A percentile compares a stretch with the other conserved stretches of the same genome.
Evolutionary conservation across 2,888 invertebrate species (phyloP).

Genomic region (Empis stercorea): DNA sequence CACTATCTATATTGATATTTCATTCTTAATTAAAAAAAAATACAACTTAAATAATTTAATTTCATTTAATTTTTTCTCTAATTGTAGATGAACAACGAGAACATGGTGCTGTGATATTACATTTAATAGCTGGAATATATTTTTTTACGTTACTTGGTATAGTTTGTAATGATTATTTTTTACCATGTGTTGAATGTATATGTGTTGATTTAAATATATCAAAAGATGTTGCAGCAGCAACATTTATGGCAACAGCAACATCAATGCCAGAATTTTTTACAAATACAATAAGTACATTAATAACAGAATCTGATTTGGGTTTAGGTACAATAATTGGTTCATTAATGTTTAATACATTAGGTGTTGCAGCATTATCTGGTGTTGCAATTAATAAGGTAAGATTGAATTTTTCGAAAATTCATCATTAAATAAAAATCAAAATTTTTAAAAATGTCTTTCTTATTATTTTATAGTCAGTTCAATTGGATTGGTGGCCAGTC

Average conservation of each 20-base stretch:
- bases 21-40: no score
- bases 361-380: slow-evolving; percentile 70
- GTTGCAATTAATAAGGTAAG: slow-evolving; percentile 57
- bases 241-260: slow-evolving; percentile 92
- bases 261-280: slow-evolving; percentile 91
- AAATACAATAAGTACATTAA: slow-evolving; percentile 75
- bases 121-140: slow-evolving; percentile 65
- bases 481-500: slow-evolving; percentile 67
- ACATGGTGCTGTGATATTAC: slow-evolving; percentile 66
- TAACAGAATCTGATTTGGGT: slow-evolving; percentile 73
- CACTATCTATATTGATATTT: no score
- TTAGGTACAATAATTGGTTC: slow-evolving; percentile 81
- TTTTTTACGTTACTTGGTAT: slow-evolving; percentile 75
- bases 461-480: slow-evolving; percentile 47
- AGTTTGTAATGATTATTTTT: slow-evolving; percentile 84
- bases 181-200: slow-evolving; percentile 79
- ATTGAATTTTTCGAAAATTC: no score
- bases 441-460: slow-evolving; percentile 2
- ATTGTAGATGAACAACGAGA: slow-evolving; percentile 50
- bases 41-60: no score
- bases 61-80: no score
- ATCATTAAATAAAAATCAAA: no score
- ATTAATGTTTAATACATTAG: slow-evolving; percentile 75
- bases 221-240: slow-evolving; percentile 89
- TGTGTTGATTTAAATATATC: slow-evolving; percentile 66